A percentile compares a stretch with the other conserved stretches of the same genome.
Evolutionary conservation across 35 echinoderm and acorn worm genomes (phyloP).

Genomic region (Strongylocentrotus purpuratus): DNA sequence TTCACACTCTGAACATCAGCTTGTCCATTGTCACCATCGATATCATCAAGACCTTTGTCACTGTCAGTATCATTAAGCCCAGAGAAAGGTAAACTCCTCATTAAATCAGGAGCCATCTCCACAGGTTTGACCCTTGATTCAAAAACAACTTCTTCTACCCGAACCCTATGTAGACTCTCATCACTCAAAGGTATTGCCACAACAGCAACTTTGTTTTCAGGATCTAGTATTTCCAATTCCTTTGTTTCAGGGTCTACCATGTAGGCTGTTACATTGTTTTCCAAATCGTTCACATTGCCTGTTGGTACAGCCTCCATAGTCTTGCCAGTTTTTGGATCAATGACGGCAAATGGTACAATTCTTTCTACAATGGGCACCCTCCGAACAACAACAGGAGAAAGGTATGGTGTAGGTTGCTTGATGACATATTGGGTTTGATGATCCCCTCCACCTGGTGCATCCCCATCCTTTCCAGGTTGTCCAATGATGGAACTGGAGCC

Average conservation of each 20-base stretch:
- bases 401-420: not conserved
- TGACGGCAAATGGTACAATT: slow-evolving; percentile 41
- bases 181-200: slow-evolving; percentile 17
- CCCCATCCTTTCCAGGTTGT: slow-evolving; percentile 50
- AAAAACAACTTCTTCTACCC: not conserved
- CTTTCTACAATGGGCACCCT: slow-evolving; percentile 35
- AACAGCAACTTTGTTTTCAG: slow-evolving; percentile 9
- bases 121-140: not conserved
- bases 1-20: not conserved
- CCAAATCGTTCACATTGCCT: slow-evolving; percentile 40
- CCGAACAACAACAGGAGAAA: slow-evolving; percentile 33
- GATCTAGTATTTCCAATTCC: slow-evolving; percentile 63
- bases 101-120: not conserved
- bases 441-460: slow-evolving; percentile 45
- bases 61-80: not conserved
- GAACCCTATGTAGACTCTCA: not conserved
- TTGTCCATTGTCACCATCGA: not conserved
- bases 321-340: slow-evolving; percentile 61
- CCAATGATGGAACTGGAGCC: slow-evolving; percentile 20
- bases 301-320: slow-evolving; percentile 59
- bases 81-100: not conserved
- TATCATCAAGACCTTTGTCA: not conserved
- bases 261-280: slow-evolving; percentile 30
- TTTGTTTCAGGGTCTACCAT: slow-evolving; percentile 45
- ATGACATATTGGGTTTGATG: slow-evolving; percentile 36